Conservation (phyloP, 2,888 invertebrate genomes). For the Protula sp. region DNA sequence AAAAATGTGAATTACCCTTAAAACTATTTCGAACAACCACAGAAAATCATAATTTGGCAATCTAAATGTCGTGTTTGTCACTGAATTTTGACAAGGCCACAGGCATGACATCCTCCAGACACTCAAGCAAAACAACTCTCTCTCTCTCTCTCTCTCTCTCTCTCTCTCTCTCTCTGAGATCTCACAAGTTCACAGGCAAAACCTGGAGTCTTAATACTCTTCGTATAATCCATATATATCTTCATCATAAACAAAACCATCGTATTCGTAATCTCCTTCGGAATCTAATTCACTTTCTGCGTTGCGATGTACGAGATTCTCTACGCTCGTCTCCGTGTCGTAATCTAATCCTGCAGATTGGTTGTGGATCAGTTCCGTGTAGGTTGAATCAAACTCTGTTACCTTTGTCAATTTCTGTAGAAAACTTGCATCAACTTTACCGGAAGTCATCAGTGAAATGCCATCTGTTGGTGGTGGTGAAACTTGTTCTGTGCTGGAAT, state of each 20-base stretch:
- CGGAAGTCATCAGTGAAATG: conserved; percentile 38
- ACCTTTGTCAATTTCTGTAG: conserved; percentile 29
- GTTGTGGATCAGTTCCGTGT: conserved; percentile 20
- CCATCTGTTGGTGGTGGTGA: conserved; percentile 48
- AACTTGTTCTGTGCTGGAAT: conserved; percentile 31
- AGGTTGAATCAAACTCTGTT: conserved; percentile 39
- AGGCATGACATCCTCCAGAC: no score
- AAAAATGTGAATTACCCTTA: no score
- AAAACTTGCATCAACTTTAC: conserved; percentile 27
- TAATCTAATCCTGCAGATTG: conserved; percentile 3
- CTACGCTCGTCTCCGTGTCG: conserved; percentile 24
- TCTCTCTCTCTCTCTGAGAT: no score
- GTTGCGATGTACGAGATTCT: no score
- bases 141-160: no score
- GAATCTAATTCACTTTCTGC: conserved; percentile 31
- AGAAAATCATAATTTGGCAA: no score
- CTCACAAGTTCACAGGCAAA: no score
- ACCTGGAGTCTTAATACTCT: no score
- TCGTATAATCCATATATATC: conserved; percentile 46
- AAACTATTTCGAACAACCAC: no score
- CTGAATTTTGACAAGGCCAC: no score
- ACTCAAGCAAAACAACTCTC: no score
- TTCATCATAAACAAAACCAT: conserved; percentile 46
- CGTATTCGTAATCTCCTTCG: conserved; percentile 41
- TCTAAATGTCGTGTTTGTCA: no score